Conservation (phyloP, 2,888 invertebrate genomes). For the Sicus ferrugineus region DNA sequence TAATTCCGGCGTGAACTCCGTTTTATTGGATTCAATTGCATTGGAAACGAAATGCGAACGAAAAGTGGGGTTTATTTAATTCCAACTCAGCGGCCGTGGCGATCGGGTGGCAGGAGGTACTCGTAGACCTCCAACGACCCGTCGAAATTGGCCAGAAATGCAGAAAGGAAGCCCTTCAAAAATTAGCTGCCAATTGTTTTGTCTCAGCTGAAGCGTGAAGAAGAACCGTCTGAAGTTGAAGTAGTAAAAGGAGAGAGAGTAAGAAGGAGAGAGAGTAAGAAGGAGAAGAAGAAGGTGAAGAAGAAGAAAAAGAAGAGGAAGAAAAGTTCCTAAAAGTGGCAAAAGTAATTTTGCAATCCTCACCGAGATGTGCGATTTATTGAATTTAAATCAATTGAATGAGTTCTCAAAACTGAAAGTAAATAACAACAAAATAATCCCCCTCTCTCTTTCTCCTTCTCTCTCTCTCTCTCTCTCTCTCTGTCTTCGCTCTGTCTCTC, state of each 20-base stretch:
- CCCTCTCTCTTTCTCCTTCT: not conserved
- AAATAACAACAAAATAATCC: slow-evolving; percentile 4
- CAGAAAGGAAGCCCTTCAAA: slow-evolving; percentile 12
- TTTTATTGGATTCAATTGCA: slow-evolving; percentile 9
- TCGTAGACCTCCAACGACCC: not conserved
- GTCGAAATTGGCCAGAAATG: not conserved
- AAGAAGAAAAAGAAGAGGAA: not conserved
- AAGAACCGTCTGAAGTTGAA: not conserved
- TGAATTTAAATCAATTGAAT: slow-evolving; percentile 24
- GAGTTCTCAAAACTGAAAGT: slow-evolving; percentile 17
- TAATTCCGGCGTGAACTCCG: slow-evolving; percentile 10
- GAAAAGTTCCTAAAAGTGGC: slow-evolving; percentile 9
- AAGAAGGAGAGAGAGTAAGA: not conserved
- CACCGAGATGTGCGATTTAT: not conserved
- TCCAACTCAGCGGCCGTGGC: not conserved
- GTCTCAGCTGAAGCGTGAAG: slow-evolving; percentile 27
- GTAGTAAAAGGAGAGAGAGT: not conserved
- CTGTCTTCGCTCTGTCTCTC: too few relatives aligned
- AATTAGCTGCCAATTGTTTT: slow-evolving; percentile 32
- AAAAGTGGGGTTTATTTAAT: too few relatives aligned
- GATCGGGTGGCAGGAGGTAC: not conserved
- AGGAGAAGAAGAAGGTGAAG: not conserved
- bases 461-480: too few relatives aligned
- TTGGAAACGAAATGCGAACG: not conserved
- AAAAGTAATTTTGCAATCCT: slow-evolving; percentile 11